phyloP scores from a whole-genome alignment of 2,797 vertebrate genomes.

The Aeoliscus strigatus region DNA sequence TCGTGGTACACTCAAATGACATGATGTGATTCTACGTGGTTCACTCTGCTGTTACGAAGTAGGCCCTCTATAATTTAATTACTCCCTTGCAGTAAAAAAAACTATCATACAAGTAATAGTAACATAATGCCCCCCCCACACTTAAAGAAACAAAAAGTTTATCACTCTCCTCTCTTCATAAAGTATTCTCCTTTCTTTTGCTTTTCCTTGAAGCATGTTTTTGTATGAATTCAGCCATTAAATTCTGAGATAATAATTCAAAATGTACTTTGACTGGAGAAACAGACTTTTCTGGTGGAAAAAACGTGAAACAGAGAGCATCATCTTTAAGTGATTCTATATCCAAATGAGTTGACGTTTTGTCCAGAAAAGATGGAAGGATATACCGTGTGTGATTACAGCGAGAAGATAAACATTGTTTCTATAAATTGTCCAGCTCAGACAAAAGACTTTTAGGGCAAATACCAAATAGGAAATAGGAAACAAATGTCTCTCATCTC shows the following conservation, averaged over 20 bases:
- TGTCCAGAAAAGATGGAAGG: conserved; percentile 12
- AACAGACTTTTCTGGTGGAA: conserved; percentile 33
- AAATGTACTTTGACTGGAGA: conserved; percentile 21
- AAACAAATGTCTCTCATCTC: conserved; percentile 27
- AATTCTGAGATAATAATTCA: conserved; percentile 8
- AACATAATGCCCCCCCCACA: no score
- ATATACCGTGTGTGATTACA: conserved; percentile 27
- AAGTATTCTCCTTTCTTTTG: conserved; percentile 19
- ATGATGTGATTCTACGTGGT: conserved; percentile 29
- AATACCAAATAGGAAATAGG: background rate
- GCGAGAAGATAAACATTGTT: conserved; percentile 24
- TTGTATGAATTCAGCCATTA: conserved; percentile 15
- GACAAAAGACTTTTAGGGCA: background rate
- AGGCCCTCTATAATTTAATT: no score
- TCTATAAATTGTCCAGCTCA: conserved; percentile 2
- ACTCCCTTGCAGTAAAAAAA: conserved; percentile 37
- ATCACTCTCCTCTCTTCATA: conserved; percentile 21
- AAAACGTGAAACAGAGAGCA: conserved; percentile 17
- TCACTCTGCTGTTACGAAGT: conserved; percentile 24
- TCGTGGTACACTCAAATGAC: conserved; percentile 18
- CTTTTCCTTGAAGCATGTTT: conserved; percentile 24
- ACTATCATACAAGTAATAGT: no score
- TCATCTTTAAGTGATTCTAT: conserved; percentile 14
- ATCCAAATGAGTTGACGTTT: conserved; percentile 21
- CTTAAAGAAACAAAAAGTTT: no score